Base-by-base conservation (phyloP, 2,888 invertebrate species). In the Brachypterus glaber region DNA sequence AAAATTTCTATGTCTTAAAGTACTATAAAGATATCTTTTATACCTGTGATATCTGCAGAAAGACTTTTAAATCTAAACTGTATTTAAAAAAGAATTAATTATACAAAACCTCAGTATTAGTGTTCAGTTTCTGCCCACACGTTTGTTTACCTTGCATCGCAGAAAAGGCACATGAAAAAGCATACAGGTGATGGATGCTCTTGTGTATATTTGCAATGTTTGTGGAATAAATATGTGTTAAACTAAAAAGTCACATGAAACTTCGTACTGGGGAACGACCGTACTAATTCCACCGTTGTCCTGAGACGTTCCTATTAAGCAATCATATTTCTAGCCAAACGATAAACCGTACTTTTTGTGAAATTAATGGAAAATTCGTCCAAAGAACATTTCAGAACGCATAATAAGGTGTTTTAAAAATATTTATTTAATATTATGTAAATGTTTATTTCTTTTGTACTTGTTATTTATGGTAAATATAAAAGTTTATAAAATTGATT, bases 61-160 rank as follows among this genome's bases (percentile, higher is more conserved):
- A 39, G 30, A 33, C 15, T n/a, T 44, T 44, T 15, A 18, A 26
- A 3, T 29, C 30, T 11, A 34, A 37, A 17, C 26, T 31, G 15
- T 29, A 18, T 18, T 29, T 43, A 15, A 17, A 17, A 12, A n/a
- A n/a, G n/a, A n/a, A n/a, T n/a, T n/a, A 40, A 47, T 18, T 48
- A 47, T 29, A 44, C 41, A 18, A 42, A 38, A 15, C 49, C 46
- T 4, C 39, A 43, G 13, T 47, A 43, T 15, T 25, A 21, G 17
- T 57, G 54, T 44, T 43, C 46, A 8, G 35, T 43, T n/a, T 55
- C 55, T 36, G 47, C 44, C 5, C 37, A 44, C 17, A 37, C 40
- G 26, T 53, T 48, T 26, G 25, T 4, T 11, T 13, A 27, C 27
- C 8, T 27, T 9, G 4, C 8, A 9, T 27, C 27, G 4, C 12